Evolutionary conservation across 2,113 vertebrate genomes (phyloP).

Genomic region (Apaloderma vittatum): DNA sequence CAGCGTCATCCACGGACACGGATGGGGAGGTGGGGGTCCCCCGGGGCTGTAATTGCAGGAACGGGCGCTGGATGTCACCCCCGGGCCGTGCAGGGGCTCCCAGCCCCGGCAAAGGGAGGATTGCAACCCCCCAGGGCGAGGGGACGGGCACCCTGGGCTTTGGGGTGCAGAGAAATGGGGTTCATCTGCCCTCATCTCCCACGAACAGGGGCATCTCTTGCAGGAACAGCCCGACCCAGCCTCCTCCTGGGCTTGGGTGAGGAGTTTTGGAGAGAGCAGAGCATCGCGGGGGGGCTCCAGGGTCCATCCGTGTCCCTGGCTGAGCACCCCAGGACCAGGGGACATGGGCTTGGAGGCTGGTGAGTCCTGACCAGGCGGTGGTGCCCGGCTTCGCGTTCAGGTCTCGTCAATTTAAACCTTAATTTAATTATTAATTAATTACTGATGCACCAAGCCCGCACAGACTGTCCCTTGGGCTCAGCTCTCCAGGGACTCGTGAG

Average conservation of each 20-base stretch:
- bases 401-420: not conserved
- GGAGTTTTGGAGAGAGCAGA: accelerated
- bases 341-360: not conserved
- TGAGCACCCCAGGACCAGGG: accelerated
- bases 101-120: too few species aligned
- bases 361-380: not conserved
- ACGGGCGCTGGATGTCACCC: not conserved
- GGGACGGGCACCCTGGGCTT: too few species aligned
- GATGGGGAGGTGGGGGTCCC: too few species aligned
- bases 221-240: accelerated
- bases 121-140: too few species aligned
- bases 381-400: not conserved
- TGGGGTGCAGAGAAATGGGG: not conserved
- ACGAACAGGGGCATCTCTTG: accelerated
- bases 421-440: not conserved
- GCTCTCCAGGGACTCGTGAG: accelerated
- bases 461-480: not conserved
- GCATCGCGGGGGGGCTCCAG: not conserved
- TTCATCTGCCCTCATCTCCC: not conserved
- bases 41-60: not conserved
- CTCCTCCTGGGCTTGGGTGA: accelerated
- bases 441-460: accelerated
- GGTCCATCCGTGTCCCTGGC: not conserved
- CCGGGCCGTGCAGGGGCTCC: not conserved
- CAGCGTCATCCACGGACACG: accelerated